Conservation (phyloP, 92 coral and sea anemone species). For the Umimayanthus chanpuru region DNA sequence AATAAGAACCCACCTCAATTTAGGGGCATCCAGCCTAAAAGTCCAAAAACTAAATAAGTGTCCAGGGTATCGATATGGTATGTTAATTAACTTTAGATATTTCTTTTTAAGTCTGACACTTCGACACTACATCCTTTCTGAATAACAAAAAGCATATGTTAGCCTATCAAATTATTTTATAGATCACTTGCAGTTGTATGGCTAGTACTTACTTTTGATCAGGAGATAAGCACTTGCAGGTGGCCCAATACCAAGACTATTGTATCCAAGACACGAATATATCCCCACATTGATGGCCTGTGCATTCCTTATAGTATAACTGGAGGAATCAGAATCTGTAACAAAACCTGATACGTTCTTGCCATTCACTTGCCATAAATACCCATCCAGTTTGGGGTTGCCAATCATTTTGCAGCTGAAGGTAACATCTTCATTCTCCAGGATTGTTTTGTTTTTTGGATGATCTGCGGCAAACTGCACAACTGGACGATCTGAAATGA, state of each 20-base stretch:
- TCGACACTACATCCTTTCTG: too few species aligned
- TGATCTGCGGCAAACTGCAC: slow-evolving; percentile 58
- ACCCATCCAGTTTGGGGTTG: slow-evolving; percentile 52
- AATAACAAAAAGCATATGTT: too few species aligned
- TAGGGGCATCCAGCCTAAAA: too few species aligned
- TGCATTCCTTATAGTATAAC: slow-evolving; percentile 27
- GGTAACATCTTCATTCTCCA: slow-evolving; percentile 47
- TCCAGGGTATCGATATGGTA: too few species aligned
- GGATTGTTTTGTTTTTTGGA: slow-evolving; percentile 69
- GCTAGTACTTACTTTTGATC: slow-evolving; percentile 66
- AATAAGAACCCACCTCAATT: too few species aligned
- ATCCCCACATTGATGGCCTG: slow-evolving; percentile 52
- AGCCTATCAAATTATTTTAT: too few species aligned
- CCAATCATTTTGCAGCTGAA: slow-evolving; percentile 74
- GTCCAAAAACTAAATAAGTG: too few species aligned
- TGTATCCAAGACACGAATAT: slow-evolving; percentile 74
- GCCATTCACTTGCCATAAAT: slow-evolving; percentile 72
- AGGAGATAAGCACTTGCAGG: slow-evolving; percentile 63
- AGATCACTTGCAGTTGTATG: too few species aligned
- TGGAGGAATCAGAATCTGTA: background rate
- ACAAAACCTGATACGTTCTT: slow-evolving; percentile 47
- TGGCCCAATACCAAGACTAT: slow-evolving; percentile 68
- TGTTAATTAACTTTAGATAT: too few species aligned
- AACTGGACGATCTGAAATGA: slow-evolving; percentile 78
- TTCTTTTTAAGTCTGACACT: too few species aligned